phyloP scores from a whole-genome alignment of 2,797 vertebrate species.

The Tragopan temminckii region DNA sequence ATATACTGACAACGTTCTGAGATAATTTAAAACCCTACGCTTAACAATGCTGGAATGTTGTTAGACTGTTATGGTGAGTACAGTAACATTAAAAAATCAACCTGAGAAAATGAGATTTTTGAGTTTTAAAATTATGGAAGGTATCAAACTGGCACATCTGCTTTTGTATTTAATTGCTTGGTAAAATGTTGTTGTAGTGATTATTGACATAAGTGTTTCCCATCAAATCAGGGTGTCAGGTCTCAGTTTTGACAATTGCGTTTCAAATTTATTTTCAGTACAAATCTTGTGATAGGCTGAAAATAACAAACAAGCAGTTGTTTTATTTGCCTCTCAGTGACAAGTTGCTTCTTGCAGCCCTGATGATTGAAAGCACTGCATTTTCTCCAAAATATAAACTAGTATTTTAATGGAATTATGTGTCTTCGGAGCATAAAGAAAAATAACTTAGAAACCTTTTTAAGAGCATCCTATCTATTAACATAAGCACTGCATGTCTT shows the following conservation, averaged over 20 bases:
- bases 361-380: not conserved
- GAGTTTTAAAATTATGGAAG: not conserved
- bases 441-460: not conserved
- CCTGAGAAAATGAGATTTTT: not conserved
- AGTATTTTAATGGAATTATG: not conserved
- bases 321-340: not conserved
- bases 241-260: not conserved
- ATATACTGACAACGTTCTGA: not conserved
- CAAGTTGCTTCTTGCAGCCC: not conserved
- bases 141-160: not conserved
- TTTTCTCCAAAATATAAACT: slow-evolving; percentile 22
- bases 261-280: not conserved
- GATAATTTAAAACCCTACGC: slow-evolving; percentile 6
- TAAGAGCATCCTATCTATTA: not conserved
- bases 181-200: not conserved
- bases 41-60: slow-evolving; percentile 18
- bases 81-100: not conserved
- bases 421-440: not conserved
- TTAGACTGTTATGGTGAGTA: not conserved
- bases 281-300: not conserved
- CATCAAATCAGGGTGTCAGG: not conserved
- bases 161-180: not conserved
- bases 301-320: not conserved
- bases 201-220: not conserved
- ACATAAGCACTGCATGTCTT: not conserved